Base-by-base conservation (phyloP, 1,140 invertebrate species). In the Ptiloglossa arizonensis region DNA sequence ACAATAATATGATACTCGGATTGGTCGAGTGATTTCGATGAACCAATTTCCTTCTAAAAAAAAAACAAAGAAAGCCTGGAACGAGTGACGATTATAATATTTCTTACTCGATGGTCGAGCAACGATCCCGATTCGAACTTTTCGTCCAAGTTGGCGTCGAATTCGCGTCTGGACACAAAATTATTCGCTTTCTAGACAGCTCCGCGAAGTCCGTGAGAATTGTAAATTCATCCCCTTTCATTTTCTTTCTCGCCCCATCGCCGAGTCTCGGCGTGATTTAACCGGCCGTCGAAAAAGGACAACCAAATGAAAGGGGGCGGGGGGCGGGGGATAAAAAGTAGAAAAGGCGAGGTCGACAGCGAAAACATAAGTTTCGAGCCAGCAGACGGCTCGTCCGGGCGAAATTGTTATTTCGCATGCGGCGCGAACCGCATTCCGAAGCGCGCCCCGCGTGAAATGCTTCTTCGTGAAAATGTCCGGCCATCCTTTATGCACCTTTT, bases 321-420 rank as follows among this genome's bases (percentile, higher is more conserved):
- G 8, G 32, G 63, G 11, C 4, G n/a, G 11, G 41, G 35, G 29
- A 32, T 1, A 44, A 57, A 60, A 71, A 44, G 15, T 11, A 52
- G 29, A 32, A 41, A 68, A 29, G 22, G 11, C 24, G 17, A 35
- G 24, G 27, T 44, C 41, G n/a, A 38, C 27, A 22, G 57, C 13
- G 57, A 56, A 59, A 70, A 68, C 64, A 56, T 41, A 48, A 66
- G 70, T 69, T 44, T 5, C 54, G 41, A 56, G 44, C 27, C 11
- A 24, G 60, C 60, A 24, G 41, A 64, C 66, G 27, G 48, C 48
- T 29, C n/a, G 44, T 22, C 17, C 29, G 29, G 46, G 32, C 38
- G 71, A 83, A 85, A 87, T 87, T 83, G 78, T 87, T 87, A 85
- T 87, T 87, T 87, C 78, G 85, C 80, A 67, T 73, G 68, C 71